Base-by-base conservation (phyloP, 1,140 invertebrate genomes). In the Rhopalosiphum maidis region DNA sequence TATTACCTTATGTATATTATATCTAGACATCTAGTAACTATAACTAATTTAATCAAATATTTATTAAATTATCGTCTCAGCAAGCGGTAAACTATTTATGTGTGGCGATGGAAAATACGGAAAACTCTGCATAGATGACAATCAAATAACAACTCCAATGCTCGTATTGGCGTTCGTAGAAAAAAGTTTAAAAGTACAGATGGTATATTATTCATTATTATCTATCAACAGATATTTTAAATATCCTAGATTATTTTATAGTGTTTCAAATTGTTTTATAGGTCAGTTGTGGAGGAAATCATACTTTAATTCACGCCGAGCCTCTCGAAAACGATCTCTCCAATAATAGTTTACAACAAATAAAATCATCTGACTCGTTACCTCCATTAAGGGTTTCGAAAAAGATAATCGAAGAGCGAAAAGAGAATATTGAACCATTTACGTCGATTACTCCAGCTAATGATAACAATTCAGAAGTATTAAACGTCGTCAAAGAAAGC, bases 51-150 rank as follows among this genome's bases (percentile, higher is more conserved):
- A 9, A 83, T 83, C 3, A 21, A 83, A 83, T 37, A 83, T 83
- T 9, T 83, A 25, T 89, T 89, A 51, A 35, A 51, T 55, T 55
- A 89, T 83, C 22, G 21, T 83, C 60, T 77, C 18, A 94, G 93
- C 77, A 5, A 35, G 54, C n/a, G 91, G 91, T 18, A 91, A 89
- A 37, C 60, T 94, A 9, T 87, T 88, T 15, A 85, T 35, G 54
- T 94, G 90, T 77, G 93, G 93, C 1, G 90, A 94, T 77, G 90
- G 91, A 23, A 91, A 94, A 46, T 88, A 94, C 21, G 93, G 93
- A 21, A 94, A 94, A 37, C 93, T 94, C 23, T 83, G 93, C 37
- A 51, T 91, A 25, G 90, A 94, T 1, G 54, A 86, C 7, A 83
- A 85, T 51, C 68, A 85, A 55, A 51, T 85, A 37, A 85, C 91